Conservation (phyloP, 1,140 invertebrate genomes). For the Philaenus spumarius region DNA sequence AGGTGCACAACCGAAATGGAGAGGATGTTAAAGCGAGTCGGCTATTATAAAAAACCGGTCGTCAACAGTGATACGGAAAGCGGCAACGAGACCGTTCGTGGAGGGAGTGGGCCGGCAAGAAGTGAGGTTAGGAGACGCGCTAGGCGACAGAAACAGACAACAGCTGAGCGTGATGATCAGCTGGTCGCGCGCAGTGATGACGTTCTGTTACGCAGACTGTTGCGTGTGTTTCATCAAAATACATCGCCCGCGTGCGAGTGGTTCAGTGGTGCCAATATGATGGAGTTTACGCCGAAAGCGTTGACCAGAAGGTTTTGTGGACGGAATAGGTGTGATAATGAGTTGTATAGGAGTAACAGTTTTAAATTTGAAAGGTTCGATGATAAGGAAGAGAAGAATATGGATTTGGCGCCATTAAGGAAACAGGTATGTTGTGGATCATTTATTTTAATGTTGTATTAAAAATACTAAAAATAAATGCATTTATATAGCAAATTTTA, state of each 20-base stretch:
- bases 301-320: constrained; percentile 27
- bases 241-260: constrained; percentile 8
- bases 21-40: constrained; percentile 4
- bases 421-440: constrained; percentile 23
- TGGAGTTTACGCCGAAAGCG: constrained; percentile 20
- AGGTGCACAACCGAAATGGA: not conserved
- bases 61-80: too few species aligned
- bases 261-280: not conserved
- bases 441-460: too few species aligned
- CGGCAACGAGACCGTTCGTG: too few species aligned
- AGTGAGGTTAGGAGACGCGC: not conserved
- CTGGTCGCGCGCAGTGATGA: not conserved
- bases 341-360: constrained; percentile 73
- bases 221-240: constrained; percentile 3
- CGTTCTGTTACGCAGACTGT: constrained; percentile 2
- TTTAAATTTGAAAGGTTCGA: constrained; percentile 78
- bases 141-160: not conserved
- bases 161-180: not conserved
- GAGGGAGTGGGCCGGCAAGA: too few species aligned
- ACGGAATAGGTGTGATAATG: constrained; percentile 56
- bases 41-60: too few species aligned
- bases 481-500: too few species aligned
- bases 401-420: not conserved
- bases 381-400: constrained; percentile 46
- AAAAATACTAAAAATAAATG: too few species aligned